Conservation (phyloP, 2,113 vertebrate species). For the Morphnarchus princeps region DNA sequence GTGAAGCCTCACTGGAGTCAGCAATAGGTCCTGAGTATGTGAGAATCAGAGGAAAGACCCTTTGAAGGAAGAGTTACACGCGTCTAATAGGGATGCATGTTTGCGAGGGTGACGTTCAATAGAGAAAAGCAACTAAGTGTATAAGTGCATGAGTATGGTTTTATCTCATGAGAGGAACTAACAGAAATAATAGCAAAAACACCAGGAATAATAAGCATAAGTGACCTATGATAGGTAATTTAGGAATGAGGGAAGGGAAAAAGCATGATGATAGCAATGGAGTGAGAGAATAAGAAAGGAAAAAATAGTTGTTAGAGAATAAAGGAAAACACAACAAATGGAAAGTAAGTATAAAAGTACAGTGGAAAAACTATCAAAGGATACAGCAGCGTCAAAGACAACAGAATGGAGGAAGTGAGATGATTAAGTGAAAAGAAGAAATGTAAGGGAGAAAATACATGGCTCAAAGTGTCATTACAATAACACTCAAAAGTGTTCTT, state of each 20-base stretch:
- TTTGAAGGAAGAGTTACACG: background rate
- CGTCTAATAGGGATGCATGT: too few species aligned
- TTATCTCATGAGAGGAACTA: background rate
- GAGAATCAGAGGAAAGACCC: background rate
- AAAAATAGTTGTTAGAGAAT: background rate
- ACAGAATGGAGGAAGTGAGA: constrained; percentile 37
- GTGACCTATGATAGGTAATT: background rate
- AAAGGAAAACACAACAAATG: constrained; percentile 14
- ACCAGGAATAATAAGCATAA: background rate
- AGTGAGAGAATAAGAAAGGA: background rate
- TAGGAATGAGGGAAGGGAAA: background rate
- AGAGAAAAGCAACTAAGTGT: background rate
- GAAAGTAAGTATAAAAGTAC: constrained; percentile 27
- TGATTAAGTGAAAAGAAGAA: constrained; percentile 11
- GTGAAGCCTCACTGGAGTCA: background rate
- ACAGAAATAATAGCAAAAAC: background rate
- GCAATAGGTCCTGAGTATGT: background rate
- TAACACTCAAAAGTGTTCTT: background rate
- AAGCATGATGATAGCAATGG: background rate
- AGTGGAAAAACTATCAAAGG: constrained; percentile 51
- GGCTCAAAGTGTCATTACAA: background rate
- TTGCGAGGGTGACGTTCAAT: background rate
- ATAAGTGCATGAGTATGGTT: background rate
- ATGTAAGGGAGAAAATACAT: background rate
- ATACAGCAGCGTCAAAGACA: background rate